Percentiles rank a stretch among this genome's conserved stretches.
Conservation (phyloP, 2,797 vertebrate genomes). For the Labeo calbasu region DNA sequence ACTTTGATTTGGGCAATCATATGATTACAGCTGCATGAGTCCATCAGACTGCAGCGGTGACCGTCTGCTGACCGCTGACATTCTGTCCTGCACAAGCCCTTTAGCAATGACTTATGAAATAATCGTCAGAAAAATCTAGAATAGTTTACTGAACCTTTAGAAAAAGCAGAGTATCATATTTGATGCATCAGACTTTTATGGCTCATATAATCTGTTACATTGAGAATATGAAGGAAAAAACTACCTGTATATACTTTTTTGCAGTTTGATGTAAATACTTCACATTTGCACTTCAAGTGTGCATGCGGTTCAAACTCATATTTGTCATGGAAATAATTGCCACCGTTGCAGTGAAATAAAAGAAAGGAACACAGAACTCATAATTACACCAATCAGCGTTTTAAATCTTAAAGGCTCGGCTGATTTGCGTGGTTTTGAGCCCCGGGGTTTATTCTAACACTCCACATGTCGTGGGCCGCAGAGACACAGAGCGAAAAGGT, state of each 20-base stretch:
- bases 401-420: neutral
- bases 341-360: neutral
- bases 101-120: neutral
- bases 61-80: neutral
- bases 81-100: neutral
- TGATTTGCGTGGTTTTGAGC: neutral
- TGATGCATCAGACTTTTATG: neutral
- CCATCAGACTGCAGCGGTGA: neutral
- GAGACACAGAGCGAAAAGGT: neutral
- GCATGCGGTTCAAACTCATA: neutral
- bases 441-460: neutral
- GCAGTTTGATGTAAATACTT: neutral
- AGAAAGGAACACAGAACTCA: neutral
- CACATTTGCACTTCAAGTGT: neutral
- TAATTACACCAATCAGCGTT: neutral
- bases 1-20: constrained; percentile 48
- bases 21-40: constrained; percentile 30
- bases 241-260: neutral
- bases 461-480: neutral
- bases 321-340: neutral
- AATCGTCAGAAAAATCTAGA: neutral
- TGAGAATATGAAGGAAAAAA: neutral
- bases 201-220: neutral
- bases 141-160: neutral
- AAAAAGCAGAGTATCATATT: neutral